Percentiles rank a stretch among this genome's conserved stretches.
phyloP scores from a whole-genome alignment of 2,113 vertebrate species.

The Crocuta crocuta region DNA sequence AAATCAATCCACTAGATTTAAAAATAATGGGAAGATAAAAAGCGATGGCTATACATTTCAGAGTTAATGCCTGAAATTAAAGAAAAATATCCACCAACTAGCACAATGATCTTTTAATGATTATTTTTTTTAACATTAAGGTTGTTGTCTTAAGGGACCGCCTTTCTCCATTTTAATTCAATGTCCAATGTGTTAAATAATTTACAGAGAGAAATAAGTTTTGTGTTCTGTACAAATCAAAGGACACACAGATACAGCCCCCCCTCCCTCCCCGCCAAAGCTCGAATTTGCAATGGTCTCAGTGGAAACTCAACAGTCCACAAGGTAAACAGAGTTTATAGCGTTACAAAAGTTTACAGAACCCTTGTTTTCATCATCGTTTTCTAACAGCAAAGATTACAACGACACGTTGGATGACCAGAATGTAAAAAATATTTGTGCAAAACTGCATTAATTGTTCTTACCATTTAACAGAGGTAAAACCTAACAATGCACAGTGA shows the following conservation, averaged over 20 bases:
- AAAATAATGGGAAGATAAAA: conserved; percentile 56
- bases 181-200: conserved; percentile 80
- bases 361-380: conserved; percentile 81
- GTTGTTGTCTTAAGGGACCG: conserved; percentile 72
- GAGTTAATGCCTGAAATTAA: conserved; percentile 72
- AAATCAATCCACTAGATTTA: conserved; percentile 37
- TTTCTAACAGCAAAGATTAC: conserved; percentile 82
- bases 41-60: conserved; percentile 49
- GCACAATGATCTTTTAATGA: conserved; percentile 86
- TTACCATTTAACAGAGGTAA: conserved; percentile 85
- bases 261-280: conserved; percentile 63
- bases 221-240: conserved; percentile 81
- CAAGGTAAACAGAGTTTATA: conserved; percentile 86
- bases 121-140: conserved; percentile 79
- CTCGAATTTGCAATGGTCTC: conserved; percentile 81
- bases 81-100: conserved; percentile 83
- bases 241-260: conserved; percentile 68
- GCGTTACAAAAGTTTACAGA: conserved; percentile 86
- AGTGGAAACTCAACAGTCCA: conserved; percentile 84
- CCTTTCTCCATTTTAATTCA: conserved; percentile 75
- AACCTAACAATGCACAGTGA: conserved; percentile 83
- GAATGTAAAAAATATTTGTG: conserved; percentile 90
- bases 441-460: conserved; percentile 89
- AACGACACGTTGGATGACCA: conserved; percentile 85
- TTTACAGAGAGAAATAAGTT: conserved; percentile 85